These are phyloP conservation scores for Numenius phaeopus DNA, from an alignment of 2,797 vertebrate genomes.

Conservation along the genomic window DNA sequence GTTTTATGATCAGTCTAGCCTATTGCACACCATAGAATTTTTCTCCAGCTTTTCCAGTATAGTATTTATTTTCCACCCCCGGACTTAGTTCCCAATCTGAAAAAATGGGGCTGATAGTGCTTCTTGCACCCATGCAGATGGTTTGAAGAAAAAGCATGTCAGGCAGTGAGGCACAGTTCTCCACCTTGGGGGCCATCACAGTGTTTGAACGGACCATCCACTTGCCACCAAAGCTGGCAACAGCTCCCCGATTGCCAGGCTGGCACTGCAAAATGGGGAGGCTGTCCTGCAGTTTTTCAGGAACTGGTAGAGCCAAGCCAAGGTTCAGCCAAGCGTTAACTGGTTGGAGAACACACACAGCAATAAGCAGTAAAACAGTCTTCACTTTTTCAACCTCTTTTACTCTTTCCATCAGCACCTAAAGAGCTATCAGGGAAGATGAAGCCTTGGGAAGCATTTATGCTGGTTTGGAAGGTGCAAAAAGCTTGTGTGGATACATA, in stretches of 20 bases:
- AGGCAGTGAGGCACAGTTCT: background rate
- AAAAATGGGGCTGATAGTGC: background rate
- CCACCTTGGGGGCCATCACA: rapidly evolving
- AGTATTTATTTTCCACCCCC: background rate
- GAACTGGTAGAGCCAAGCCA: background rate
- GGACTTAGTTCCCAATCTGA: background rate
- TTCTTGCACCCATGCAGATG: background rate
- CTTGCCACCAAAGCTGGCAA: background rate
- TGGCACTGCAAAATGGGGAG: background rate
- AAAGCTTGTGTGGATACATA: rapidly evolving
- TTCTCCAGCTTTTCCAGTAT: background rate
- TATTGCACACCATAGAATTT: background rate
- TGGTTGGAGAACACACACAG: background rate
- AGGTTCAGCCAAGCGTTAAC: background rate
- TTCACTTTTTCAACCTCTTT: background rate
- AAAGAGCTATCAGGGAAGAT: background rate
- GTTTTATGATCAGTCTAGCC: background rate
- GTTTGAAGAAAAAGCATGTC: background rate
- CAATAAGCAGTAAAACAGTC: background rate
- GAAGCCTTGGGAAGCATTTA: background rate
- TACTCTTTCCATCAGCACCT: background rate
- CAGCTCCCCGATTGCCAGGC: rapidly evolving
- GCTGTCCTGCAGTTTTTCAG: background rate
- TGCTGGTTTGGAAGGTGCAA: rapidly evolving
- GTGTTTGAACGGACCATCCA: background rate